Conservation (phyloP, 1,140 invertebrate genomes). For the Sminthurinus signatus region DNA sequence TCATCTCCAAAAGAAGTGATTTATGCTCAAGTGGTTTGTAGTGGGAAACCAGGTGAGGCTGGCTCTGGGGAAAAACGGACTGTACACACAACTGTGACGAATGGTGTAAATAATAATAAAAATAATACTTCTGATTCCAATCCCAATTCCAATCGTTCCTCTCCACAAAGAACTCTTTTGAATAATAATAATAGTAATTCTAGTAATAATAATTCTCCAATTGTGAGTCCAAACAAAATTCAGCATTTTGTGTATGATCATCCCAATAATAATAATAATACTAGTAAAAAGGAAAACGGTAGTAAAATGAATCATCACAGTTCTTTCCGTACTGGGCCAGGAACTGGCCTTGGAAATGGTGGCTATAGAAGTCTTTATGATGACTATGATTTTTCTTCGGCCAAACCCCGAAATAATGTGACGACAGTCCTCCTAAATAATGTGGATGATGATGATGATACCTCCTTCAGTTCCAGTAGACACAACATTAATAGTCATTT, state of each 20-base stretch:
- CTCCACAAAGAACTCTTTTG: not conserved
- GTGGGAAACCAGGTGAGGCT: slow-evolving; percentile 46
- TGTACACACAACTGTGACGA: slow-evolving; percentile 47
- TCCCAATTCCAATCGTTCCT: slow-evolving; percentile 42
- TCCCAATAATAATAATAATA: slow-evolving; percentile 28
- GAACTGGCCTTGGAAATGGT: too few species aligned
- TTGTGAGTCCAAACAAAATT: slow-evolving; percentile 50
- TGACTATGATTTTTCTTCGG: slow-evolving; percentile 27
- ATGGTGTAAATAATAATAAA: not conserved
- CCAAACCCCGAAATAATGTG: slow-evolving; percentile 44
- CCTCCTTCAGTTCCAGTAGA: slow-evolving; percentile 42
- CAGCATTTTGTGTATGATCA: slow-evolving; percentile 25
- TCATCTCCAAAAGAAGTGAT: slow-evolving; percentile 50
- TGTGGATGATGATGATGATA: slow-evolving; percentile 36
- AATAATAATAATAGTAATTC: slow-evolving; percentile 4
- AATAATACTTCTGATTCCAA: not conserved
- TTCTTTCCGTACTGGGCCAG: slow-evolving; percentile 50
- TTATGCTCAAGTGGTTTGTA: slow-evolving; percentile 65
- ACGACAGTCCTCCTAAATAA: slow-evolving; percentile 35
- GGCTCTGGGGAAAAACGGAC: slow-evolving; percentile 49
- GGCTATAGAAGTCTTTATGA: slow-evolving; percentile 44
- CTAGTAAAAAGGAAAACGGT: slow-evolving; percentile 52
- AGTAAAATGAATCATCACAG: not conserved
- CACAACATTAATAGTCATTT: not conserved
- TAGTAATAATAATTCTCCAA: slow-evolving; percentile 1